Evolutionary conservation across 2,797 vertebrate species (phyloP), one percentile per base, ranked within the genome.

Genomic region (Cirrhinus mrigala): DNA sequence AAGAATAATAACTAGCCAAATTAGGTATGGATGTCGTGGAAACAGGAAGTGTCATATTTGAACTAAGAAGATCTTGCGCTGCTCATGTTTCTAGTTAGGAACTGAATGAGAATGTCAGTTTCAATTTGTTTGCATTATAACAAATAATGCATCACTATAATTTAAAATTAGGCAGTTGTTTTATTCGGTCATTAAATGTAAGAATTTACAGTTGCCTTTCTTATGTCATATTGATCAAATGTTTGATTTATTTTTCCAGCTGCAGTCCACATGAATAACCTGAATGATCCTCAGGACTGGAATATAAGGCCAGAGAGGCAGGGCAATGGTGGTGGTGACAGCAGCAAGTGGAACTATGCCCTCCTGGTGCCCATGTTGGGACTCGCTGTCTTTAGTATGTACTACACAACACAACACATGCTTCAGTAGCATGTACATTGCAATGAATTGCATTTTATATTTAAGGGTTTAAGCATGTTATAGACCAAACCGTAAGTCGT

Each of bases 341-440:
- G 95, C 52, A 79, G 50, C 76, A 69, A 58, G 52, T 99, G 98
- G 98, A 99, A 99, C 93, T 99, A 99, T 76, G 98, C 98, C 18
- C 89, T 99, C 46, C 94, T 99, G 90, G 97, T 99, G 33, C 98
- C 98, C 3, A 97, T 99, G 97, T 94, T 99, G 91, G 97, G 97
- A 86, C 91, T 99, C 90, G 98, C 98, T 79, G 98, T 94, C 1
- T 96, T 96, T 90, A 94, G 95, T 96, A 91, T 94, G 95, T 89
- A 69, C 48, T 8, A 50, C 24, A 29, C 44, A 58, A 50, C 24
- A 29, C 44, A 58, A 56, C 71, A 29, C 16, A 1, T 76, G 16
- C 18, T 29, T 52, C 8, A 5, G 0, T 22, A 75, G 2, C 6
- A 29, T 50, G 24, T 58, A n/a, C n/a, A 27, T 29, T 14, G 20